Base-by-base conservation (phyloP, 2,113 vertebrate species). In the Engraulis encrasicolus region DNA sequence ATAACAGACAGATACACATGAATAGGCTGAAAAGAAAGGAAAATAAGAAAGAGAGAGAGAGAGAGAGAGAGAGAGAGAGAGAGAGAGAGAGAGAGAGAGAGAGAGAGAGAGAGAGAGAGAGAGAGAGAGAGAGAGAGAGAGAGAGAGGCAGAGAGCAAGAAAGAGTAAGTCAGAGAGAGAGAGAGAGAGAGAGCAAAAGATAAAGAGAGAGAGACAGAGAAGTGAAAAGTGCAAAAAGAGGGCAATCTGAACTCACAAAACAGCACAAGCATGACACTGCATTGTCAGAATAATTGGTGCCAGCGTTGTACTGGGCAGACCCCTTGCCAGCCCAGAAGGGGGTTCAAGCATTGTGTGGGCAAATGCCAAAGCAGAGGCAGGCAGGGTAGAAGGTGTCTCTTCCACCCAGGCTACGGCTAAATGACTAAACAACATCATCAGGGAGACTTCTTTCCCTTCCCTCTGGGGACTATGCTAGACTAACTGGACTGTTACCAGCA, bases 351-450 rank as follows among this genome's bases (percentile, higher is more conserved):
- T 48, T n/a, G n/a, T 23, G 45, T 82, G 78, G 54, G 58, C 71
- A 48, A 71, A 49, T 78, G 17, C 52, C 82, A 34, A 45, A 27
- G 58, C n/a, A 23, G 58, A n/a, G n/a, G n/a, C n/a, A n/a, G n/a
- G n/a, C n/a, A n/a, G 58, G 74, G 79, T 45, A 84, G 82, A 85
- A 83, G 66, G 81, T 83, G 85, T 79, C 61, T 82, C 40, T 82
- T 50, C 80, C 81, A 50, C 81, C 74, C 48, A 80, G 71, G 77
- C 38, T n/a, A n/a, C n/a, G n/a, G n/a, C n/a, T n/a, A 81, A 83
- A 86, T 85, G 38, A 54, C 78, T 9, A 58, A 80, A 58, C 81
- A 80, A 79, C n/a, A n/a, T n/a, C n/a, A n/a, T 85, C 78, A 81
- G 17, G 61, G 18, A 17, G 78, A 20, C 50, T 48, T 84, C 49